phyloP scores from a whole-genome alignment of 1,140 invertebrate species.

The Aphaenogaster rudis region DNA sequence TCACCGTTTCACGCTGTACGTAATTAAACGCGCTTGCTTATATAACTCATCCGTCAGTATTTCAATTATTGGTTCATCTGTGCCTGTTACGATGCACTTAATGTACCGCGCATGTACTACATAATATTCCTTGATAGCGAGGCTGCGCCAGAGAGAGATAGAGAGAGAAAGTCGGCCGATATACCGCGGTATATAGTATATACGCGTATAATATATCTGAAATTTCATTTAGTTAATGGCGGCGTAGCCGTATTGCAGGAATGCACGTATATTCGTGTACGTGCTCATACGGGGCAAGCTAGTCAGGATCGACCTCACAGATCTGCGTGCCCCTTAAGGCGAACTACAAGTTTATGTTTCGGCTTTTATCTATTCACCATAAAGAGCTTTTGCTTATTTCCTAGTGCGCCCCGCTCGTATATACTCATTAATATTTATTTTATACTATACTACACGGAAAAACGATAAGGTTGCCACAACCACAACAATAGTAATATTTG shows the following conservation, averaged over 20 bases:
- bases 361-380: conserved; percentile 25
- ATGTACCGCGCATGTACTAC: conserved; percentile 38
- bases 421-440: conserved; percentile 6
- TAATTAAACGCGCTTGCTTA: conserved; percentile 22
- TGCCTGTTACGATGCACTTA: conserved; percentile 44
- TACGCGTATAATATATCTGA: conserved; percentile 61
- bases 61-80: conserved; percentile 57
- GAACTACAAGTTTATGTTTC: conserved; percentile 21
- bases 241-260: conserved; percentile 38
- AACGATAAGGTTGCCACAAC: no score
- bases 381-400: conserved; percentile 36
- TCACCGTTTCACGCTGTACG: no score
- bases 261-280: conserved; percentile 34
- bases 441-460: background rate
- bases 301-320: background rate
- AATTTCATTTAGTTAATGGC: conserved; percentile 79
- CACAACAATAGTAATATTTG: no score
- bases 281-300: conserved; percentile 7
- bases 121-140: conserved; percentile 54
- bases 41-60: conserved; percentile 8
- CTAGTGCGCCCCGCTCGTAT: background rate
- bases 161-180: conserved; percentile 6
- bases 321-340: conserved; percentile 6
- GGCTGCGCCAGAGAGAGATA: background rate
- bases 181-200: conserved; percentile 7